Percentiles rank a stretch among this genome's conserved stretches.
Evolutionary conservation across 2,888 invertebrate genomes (phyloP).

Genomic region (Drosophila vallismaia): DNA sequence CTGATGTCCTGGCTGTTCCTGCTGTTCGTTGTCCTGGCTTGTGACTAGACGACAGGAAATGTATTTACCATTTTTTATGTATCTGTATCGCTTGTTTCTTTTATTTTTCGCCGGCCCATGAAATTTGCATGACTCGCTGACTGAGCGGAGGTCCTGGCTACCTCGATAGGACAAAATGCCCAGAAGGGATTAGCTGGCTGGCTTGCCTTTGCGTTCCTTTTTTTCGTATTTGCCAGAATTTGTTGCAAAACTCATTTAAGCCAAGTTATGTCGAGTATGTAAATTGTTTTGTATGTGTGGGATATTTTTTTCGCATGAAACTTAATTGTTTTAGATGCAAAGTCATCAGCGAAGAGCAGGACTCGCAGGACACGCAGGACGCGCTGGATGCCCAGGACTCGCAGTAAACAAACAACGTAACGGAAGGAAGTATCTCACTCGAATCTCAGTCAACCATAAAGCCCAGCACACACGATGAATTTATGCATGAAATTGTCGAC

Average conservation of each 20-base stretch:
- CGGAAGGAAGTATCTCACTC: conserved; percentile 80
- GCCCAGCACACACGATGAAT: conserved; percentile 64
- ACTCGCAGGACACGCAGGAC: background rate
- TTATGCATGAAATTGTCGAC: conserved; percentile 81
- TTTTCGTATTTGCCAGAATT: conserved; percentile 56
- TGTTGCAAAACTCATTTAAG: conserved; percentile 79
- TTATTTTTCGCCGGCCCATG: conserved; percentile 56
- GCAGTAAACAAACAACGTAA: conserved; percentile 63
- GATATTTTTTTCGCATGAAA: conserved; percentile 66
- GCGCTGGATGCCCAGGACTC: conserved; percentile 6
- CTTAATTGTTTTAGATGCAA: conserved; percentile 80
- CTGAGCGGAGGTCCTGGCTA: conserved; percentile 49
- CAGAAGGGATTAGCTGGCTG: conserved; percentile 81
- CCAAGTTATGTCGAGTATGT: conserved; percentile 81
- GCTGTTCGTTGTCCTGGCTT: conserved; percentile 30
- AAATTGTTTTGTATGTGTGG: conserved; percentile 78
- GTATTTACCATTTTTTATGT: conserved; percentile 81
- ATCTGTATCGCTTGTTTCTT: conserved; percentile 60
- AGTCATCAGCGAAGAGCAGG: conserved; percentile 66
- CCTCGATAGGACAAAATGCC: conserved; percentile 78
- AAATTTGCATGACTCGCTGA: conserved; percentile 82
- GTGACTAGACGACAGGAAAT: conserved; percentile 82
- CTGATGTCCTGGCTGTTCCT: too few relatives aligned
- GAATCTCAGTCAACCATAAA: conserved; percentile 73
- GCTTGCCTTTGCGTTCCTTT: background rate